Evolutionary conservation across 2,888 invertebrate genomes (phyloP).

Genomic region (Endomychus coccineus): DNA sequence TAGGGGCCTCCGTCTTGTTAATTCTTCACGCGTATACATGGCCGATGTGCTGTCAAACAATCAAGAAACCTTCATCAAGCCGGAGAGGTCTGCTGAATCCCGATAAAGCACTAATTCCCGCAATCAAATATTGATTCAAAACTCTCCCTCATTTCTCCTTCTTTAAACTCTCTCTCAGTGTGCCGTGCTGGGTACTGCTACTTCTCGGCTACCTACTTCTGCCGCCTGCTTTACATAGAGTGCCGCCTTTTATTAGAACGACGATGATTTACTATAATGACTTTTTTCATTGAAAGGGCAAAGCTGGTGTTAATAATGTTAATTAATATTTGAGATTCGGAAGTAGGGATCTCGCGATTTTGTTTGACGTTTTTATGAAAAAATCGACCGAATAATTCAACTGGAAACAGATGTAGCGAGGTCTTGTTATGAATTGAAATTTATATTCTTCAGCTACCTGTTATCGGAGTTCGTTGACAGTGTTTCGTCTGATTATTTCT

Average conservation of each 20-base stretch:
- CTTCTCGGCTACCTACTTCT: slow-evolving; percentile 2
- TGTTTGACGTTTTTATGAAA: slow-evolving; percentile 28
- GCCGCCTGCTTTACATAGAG: slow-evolving; percentile 40
- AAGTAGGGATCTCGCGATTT: slow-evolving; percentile 41
- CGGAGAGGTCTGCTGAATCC: slow-evolving; percentile 45
- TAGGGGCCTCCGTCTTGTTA: slow-evolving; percentile 30
- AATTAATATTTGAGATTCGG: slow-evolving; percentile 52
- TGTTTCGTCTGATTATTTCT: no score
- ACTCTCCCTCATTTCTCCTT: slow-evolving; percentile 40
- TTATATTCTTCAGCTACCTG: no score
- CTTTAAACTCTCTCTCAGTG: slow-evolving; percentile 25
- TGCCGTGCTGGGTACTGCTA: slow-evolving; percentile 9
- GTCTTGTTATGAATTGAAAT: no score
- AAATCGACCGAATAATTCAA: slow-evolving; percentile 7
- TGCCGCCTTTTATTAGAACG: slow-evolving; percentile 49
- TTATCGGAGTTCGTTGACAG: no score
- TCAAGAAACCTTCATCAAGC: slow-evolving; percentile 46
- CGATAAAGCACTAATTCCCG: slow-evolving; percentile 47
- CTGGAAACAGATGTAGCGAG: no score
- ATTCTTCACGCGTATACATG: slow-evolving; percentile 44
- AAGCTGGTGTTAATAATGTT: slow-evolving; percentile 54
- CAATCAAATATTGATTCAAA: slow-evolving; percentile 49
- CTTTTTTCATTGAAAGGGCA: slow-evolving; percentile 45
- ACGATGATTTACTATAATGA: slow-evolving; percentile 57
- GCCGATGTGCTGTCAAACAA: slow-evolving; percentile 46